Percentiles rank a stretch among this genome's conserved stretches.
These are phyloP conservation scores for Acipenser oxyrinchus DNA, from an alignment of 2,797 vertebrate genomes.

Conservation along the genomic window DNA sequence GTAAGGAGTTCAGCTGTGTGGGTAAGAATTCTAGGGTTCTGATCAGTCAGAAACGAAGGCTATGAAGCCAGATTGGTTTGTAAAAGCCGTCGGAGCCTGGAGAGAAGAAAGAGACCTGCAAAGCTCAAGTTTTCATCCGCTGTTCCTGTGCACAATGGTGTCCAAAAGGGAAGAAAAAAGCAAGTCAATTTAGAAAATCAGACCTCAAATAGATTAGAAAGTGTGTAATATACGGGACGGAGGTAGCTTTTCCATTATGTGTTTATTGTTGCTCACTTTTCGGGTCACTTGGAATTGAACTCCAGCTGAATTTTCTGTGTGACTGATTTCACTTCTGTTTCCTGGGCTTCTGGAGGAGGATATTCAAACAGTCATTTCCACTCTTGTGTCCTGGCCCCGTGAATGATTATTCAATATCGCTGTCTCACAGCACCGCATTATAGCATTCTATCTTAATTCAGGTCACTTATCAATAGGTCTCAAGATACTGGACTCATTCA, in stretches of 20 bases:
- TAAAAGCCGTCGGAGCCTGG: not conserved
- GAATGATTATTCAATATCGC: constrained; percentile 2
- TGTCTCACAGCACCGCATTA: not conserved
- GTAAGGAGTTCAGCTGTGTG: too few relatives aligned
- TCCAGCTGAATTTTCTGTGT: not conserved
- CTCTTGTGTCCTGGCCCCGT: not conserved
- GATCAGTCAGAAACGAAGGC: too few relatives aligned
- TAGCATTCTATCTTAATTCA: constrained; percentile 1
- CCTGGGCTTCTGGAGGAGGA: not conserved
- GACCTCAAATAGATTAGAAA: not conserved
- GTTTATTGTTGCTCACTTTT: not conserved
- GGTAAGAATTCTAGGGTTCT: too few relatives aligned
- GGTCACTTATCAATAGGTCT: constrained; percentile 8
- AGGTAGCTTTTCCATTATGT: not conserved
- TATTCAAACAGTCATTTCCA: not conserved
- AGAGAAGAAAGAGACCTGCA: not conserved
- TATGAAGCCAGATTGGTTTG: not conserved
- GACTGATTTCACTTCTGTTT: constrained; percentile 2
- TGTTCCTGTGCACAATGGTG: not conserved
- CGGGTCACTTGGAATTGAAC: not conserved
- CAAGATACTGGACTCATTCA: not conserved
- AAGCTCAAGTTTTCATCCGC: not conserved
- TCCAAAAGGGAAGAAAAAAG: not conserved
- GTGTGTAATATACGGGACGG: not conserved
- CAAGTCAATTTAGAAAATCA: not conserved